phyloP scores from a whole-genome alignment of 2,113 vertebrate species.

The Hemiscyllium ocellatum region DNA sequence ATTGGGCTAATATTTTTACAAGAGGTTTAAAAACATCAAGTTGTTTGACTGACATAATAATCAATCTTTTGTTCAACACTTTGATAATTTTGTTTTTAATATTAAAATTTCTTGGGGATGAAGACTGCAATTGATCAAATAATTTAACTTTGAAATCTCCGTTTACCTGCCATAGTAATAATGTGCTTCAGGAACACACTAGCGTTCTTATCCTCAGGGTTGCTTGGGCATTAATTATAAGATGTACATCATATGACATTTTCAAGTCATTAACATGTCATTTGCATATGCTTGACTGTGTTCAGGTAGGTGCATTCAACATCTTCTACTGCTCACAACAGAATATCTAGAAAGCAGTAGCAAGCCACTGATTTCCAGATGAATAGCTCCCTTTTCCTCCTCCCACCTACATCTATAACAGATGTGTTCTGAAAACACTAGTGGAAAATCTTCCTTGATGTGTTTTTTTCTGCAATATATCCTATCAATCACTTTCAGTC shows the following conservation, averaged over 20 bases:
- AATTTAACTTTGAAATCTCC: background rate
- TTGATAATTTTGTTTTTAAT: background rate
- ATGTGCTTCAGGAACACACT: background rate
- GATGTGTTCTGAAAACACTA: background rate
- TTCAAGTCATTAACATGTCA: background rate
- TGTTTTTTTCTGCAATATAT: background rate
- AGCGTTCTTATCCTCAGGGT: background rate
- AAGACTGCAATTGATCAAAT: background rate
- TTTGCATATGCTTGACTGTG: background rate
- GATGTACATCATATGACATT: background rate
- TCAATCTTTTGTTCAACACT: background rate
- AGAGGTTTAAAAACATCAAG: background rate
- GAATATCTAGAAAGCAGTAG: background rate
- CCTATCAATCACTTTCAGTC: background rate
- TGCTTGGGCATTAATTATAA: background rate
- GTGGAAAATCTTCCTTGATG: background rate
- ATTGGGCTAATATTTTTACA: background rate
- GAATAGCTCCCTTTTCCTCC: background rate
- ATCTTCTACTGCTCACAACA: background rate
- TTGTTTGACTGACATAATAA: background rate
- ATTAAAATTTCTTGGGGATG: background rate
- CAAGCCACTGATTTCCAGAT: background rate
- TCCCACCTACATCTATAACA: background rate
- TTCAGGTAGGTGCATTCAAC: background rate
- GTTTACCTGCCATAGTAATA: background rate